Percentiles rank a stretch among this genome's conserved stretches.
phyloP scores from a whole-genome alignment of 1,140 invertebrate genomes.

The Drusus annulatus region DNA sequence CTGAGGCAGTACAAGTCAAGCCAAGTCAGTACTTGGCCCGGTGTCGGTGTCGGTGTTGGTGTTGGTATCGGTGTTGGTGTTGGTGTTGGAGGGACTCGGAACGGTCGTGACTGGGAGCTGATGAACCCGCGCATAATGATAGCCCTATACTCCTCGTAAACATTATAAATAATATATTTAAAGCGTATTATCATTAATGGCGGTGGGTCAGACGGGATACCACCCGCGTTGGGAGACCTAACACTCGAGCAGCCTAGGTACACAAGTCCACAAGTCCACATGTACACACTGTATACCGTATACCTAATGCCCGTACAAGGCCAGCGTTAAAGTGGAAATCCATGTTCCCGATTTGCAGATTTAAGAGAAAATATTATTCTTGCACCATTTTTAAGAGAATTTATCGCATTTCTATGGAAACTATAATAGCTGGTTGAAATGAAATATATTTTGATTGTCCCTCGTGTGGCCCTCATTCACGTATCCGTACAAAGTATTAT shows the following conservation, averaged over 20 bases:
- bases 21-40: neutral
- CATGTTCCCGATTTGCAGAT: too few species aligned
- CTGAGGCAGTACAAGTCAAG: too few species aligned
- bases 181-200: constrained; percentile 18
- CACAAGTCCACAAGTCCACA: too few species aligned
- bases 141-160: constrained; percentile 24
- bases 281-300: too few species aligned
- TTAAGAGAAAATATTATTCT: too few species aligned
- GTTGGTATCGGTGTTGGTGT: neutral
- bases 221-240: constrained; percentile 17
- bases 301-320: too few species aligned
- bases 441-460: neutral
- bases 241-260: neutral
- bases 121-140: constrained; percentile 44
- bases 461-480: too few species aligned
- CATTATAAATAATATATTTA: constrained; percentile 39
- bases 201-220: constrained; percentile 11
- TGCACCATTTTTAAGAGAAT: too few species aligned
- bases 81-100: neutral
- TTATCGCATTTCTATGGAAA: neutral
- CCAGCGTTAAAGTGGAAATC: too few species aligned
- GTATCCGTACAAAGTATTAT: too few species aligned
- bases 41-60: neutral
- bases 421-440: neutral
- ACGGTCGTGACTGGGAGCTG: constrained; percentile 39